Conservation (phyloP, 53 echinoderm and acorn worm genomes). For the Astropecten irregularis region DNA sequence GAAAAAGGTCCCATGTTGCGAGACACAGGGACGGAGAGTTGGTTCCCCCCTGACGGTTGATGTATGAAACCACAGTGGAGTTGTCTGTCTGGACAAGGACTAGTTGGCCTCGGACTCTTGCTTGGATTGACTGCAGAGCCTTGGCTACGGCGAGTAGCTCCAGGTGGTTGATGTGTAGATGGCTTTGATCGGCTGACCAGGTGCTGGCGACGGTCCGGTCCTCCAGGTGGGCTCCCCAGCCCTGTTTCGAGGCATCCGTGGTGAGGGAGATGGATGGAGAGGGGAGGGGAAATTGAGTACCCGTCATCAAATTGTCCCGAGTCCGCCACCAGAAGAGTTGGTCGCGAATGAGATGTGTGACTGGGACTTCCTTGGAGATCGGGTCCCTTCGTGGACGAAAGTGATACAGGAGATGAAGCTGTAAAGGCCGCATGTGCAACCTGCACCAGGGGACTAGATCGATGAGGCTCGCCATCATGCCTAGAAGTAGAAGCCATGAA, state of each 20-base stretch:
- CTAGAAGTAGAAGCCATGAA: background rate
- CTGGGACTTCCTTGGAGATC: background rate
- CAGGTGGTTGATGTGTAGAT: constrained; percentile 22
- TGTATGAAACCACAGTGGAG: too few relatives aligned
- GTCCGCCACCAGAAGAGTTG: constrained; percentile 15
- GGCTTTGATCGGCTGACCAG: too few relatives aligned
- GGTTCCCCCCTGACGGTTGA: background rate
- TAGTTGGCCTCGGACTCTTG: background rate
- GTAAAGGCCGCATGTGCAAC: background rate
- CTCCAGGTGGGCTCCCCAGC: constrained; percentile 10
- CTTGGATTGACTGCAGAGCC: background rate
- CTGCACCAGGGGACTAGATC: constrained; percentile 32
- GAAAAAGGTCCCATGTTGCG: background rate
- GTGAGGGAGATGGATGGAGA: background rate
- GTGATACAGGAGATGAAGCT: background rate
- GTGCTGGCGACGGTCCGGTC: background rate
- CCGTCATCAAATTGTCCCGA: background rate
- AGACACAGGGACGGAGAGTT: background rate
- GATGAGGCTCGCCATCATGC: constrained; percentile 26
- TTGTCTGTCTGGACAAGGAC: too few relatives aligned
- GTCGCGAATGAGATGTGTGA: background rate
- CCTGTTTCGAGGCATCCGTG: background rate
- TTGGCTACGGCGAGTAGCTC: constrained; percentile 8
- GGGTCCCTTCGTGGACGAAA: background rate
- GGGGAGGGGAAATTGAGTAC: background rate